Evolutionary conservation across 2,888 invertebrate genomes (phyloP).

Genomic region (Leptinotarsa rubiginosa): DNA sequence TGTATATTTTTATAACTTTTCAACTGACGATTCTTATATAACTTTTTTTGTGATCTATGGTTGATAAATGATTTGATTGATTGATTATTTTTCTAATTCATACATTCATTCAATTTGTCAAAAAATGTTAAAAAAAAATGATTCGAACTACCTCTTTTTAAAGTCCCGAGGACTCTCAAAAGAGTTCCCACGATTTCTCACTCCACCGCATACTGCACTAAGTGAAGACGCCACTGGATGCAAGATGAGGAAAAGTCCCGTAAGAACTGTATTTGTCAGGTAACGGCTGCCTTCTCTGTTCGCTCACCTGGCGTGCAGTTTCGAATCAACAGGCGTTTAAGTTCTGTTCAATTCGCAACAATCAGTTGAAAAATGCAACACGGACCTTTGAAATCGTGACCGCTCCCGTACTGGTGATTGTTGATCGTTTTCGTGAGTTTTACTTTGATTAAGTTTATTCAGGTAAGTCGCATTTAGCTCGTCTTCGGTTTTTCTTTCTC

Average conservation of each 20-base stretch:
- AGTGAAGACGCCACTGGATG: conserved; percentile 3
- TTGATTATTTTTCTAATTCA: no score
- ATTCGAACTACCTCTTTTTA: no score
- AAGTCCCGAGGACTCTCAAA: no score
- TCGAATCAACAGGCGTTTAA: conserved; percentile 25
- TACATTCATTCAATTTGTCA: no score
- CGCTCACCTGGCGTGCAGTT: conserved; percentile 45
- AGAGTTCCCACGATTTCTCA: not conserved
- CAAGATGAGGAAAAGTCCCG: conserved; percentile 55
- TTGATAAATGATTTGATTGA: no score
- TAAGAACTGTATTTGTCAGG: conserved; percentile 59
- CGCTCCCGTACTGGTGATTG: conserved; percentile 18
- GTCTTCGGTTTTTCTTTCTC: not conserved
- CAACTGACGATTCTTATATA: no score
- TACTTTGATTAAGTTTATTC: not conserved
- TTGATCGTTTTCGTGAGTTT: conserved; percentile 13
- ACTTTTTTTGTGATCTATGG: no score
- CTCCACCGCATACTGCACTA: not conserved
- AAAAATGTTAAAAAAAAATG: no score
- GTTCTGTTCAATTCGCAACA: conserved; percentile 21
- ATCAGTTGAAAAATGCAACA: conserved; percentile 33
- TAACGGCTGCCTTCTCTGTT: conserved; percentile 54
- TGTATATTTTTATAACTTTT: no score
- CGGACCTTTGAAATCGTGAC: conserved; percentile 32
- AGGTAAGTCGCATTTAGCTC: conserved; percentile 9